Evolutionary conservation across 1,140 invertebrate species (phyloP), one percentile per base, ranked within the genome.

Genomic region (Heliconius nattereri): DNA sequence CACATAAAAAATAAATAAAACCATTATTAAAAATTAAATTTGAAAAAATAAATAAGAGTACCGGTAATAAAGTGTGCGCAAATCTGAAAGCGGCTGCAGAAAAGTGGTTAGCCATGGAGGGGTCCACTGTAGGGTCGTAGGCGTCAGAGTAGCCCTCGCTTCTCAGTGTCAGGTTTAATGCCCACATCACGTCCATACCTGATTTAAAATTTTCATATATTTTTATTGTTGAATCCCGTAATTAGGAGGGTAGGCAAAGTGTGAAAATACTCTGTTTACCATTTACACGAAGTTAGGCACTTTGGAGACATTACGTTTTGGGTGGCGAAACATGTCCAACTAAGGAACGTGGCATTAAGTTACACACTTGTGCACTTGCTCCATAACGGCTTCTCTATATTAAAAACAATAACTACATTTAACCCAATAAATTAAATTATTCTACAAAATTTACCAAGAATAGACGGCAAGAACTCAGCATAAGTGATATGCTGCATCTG

Each of bases 61-160:
- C 95, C 83, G 97, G 96, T 76, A 98, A 90, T 6, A 98, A 90
- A 0, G 98, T 98, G 87, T 99, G 98, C 0, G 98, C 98, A 88
- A 99, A 99, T 77, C 98, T 94, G 87, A 98, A 98, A 1, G 97
- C 98, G 3, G 98, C 97, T 0, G 98, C 96, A 0, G 99, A 97
- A 95, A 99, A 99, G 85, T 96, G 96, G 93, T 99, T 99, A 2
- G 97, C 96, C 76, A 99, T 96, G 1, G 96, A 95, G 1, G 98
- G 96, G 93, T 99, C 96, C 7, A 98, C 94, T 8, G 94, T 90
- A 0, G 96, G 91, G 83, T 98, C 95, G 90, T 98, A 98, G 1
- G 96, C 95, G 8, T 94, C 90, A 76, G 96, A 96, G 85, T 96
- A 96, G 0, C 97, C 96, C 0, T 89, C 91, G 13, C 94, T 88